Percentiles rank a stretch among this genome's conserved stretches.
These are phyloP conservation scores for Chymomyza caudatula DNA, from an alignment of 2,888 invertebrate genomes.

Conservation along the genomic window DNA sequence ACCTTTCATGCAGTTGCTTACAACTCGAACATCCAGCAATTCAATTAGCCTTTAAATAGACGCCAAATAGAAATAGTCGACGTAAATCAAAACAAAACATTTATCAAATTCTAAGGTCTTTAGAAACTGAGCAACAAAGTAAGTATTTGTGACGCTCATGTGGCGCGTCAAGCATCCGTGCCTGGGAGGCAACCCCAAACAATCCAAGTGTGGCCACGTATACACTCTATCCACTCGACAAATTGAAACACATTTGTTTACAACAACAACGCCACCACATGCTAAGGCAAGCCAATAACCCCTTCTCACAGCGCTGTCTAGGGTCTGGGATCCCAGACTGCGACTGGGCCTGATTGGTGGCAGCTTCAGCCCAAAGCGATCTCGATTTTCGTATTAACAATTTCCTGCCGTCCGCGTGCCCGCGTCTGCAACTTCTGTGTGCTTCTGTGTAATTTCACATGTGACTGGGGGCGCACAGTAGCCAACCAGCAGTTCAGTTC, in stretches of 20 bases:
- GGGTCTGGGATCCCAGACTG: not conserved
- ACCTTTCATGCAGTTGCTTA: no score
- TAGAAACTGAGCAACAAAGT: not conserved
- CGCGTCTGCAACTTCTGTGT: constrained; percentile 18
- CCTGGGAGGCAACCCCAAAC: not conserved
- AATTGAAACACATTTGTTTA: constrained; percentile 14
- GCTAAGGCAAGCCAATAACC: constrained; percentile 25
- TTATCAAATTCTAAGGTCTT: no score
- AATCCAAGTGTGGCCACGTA: constrained; percentile 17
- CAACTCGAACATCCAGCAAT: no score
- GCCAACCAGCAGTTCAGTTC: constrained; percentile 9
- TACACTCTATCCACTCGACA: not conserved
- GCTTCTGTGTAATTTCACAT: constrained; percentile 49
- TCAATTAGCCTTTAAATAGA: not conserved
- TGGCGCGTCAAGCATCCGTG: not conserved
- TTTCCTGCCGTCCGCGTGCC: constrained; percentile 20
- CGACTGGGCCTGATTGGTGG: constrained; percentile 12
- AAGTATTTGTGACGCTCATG: not conserved
- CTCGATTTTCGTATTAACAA: constrained; percentile 55
- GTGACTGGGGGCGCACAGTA: constrained; percentile 39
- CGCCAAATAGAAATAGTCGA: no score
- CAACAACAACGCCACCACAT: constrained; percentile 21
- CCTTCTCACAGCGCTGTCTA: constrained; percentile 8
- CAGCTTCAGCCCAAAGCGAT: constrained; percentile 49
- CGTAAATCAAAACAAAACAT: no score